Evolutionary conservation across 2,113 vertebrate species (phyloP), one percentile per base, ranked within the genome.

Genomic region (Aix galericulata): DNA sequence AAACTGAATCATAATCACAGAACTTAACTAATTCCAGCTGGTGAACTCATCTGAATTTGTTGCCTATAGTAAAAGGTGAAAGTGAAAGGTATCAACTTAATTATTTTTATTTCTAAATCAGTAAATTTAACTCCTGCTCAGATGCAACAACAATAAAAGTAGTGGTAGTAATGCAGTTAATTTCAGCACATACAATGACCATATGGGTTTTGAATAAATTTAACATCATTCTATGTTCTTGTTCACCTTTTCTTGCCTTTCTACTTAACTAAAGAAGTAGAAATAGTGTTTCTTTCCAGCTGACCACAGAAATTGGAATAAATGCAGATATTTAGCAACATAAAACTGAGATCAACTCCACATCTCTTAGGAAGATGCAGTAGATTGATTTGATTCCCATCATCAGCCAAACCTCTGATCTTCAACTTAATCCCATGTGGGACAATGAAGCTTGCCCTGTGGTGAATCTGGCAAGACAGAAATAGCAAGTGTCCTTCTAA

Each of bases 251-350:
- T 31, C 22, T 58, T 83, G 13, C 16, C 16, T 84, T 85, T 6
- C 5, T 1, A 3, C 6, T n/a, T 7, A 78, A 56, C 5, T 2
- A 18, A 50, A 64, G 46, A 26, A 60, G 36, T 20, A 1, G 40
- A 60, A 69, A 60, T 5, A 48, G 3, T 38, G 13, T 69, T 89
- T 87, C 11, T n/a, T 82, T 72, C 13, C 5, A 73, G 48, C 44
- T 27, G 40, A 85, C 2, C 22, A 63, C 32, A 75, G 58, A 73
- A 71, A 69, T 60, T 26, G 7, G 23, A 82, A 60, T 74, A 82
- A 84, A 85, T 71, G 6, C 14, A 85, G 52, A 34, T 50, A 66
- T 79, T 92, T 90, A 22, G 31, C 76, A 94, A 58, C 6, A 15
- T 38, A 80, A 82, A 72, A 40, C 17, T n/a, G 7, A 79, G 29